Evolutionary conservation across 2,797 vertebrate genomes (phyloP), one percentile per base, ranked within the genome.

Genomic region (Coendou prehensilis): DNA sequence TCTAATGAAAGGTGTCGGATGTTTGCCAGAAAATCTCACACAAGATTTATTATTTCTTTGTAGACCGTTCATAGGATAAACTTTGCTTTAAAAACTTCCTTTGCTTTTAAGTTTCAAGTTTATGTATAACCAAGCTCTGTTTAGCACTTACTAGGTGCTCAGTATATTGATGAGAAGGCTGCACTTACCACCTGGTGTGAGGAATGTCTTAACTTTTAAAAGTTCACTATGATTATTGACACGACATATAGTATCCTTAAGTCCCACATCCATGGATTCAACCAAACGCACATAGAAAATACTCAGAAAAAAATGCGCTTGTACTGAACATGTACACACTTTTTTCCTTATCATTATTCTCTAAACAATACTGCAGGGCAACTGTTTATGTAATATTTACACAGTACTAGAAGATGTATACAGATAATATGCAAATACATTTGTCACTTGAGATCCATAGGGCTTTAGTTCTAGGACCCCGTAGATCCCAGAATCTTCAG

Each of bases 21-120:
- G 18, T 85, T 95, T 78, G 41, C 64, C n/a, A 37, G 37, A 63
- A 45, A 94, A 91, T 8, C 18, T 96, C 75, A 56, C 50, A 28
- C 28, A 80, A 87, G 20, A 73, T 78, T 95, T 95, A 73, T 14
- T 26, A n/a, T 90, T 94, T 96, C 22, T 94, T 41, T 94, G 30
- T 90, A 54, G 28, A 59, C 56, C 57, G 28, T 91, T 54, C 50
- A 20, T 92, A 91, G 52, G 5, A 47, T 91, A 85, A 87, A 82
- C 28, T 83, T 96, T 87, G 30, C 33, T 92, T 89, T 79, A 28
- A 47, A 76, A 76, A 28, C 28, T 47, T 71, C n/a, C 33, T n/a
- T 67, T 67, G 64, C 64, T 75, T 80, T 56, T 82, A 88, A 41
- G 37, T 41, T 41, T 41, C 85, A 97, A 93, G 57, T 56, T 89